These are phyloP conservation scores for Notarius quadriscutis DNA, from an alignment of 2,113 vertebrate genomes.

Conservation along the genomic window DNA sequence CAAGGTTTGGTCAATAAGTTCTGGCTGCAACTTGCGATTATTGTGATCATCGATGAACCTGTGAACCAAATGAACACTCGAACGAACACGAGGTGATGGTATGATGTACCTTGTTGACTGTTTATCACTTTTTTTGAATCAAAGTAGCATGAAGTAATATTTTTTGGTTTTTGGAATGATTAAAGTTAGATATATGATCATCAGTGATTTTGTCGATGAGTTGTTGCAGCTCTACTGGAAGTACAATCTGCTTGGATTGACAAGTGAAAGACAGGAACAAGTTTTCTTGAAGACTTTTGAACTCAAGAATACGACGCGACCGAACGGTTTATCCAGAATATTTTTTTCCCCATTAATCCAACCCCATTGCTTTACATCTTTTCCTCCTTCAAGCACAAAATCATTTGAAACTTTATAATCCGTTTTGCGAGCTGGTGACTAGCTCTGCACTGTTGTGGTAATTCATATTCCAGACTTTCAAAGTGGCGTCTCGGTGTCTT, in stretches of 20 bases:
- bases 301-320: neutral
- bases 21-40: too few species aligned
- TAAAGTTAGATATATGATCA: too few species aligned
- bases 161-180: too few species aligned
- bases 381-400: neutral
- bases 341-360: neutral
- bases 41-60: too few species aligned
- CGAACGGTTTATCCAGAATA: neutral
- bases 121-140: too few species aligned
- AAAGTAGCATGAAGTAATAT: too few species aligned
- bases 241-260: neutral
- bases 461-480: neutral
- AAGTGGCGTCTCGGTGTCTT: neutral
- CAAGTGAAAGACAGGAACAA: neutral
- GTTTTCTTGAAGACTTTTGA: neutral
- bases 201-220: too few species aligned
- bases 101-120: too few species aligned
- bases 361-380: neutral
- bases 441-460: neutral
- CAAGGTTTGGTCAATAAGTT: too few species aligned
- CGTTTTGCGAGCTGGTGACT: neutral
- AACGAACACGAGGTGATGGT: too few species aligned
- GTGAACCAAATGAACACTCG: too few species aligned
- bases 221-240: too few species aligned
- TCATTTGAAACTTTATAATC: neutral